Percentiles rank a stretch among this genome's conserved stretches.
These are phyloP conservation scores for Enteromius anoplus DNA, from an alignment of 2,797 vertebrate species.

Conservation along the genomic window DNA sequence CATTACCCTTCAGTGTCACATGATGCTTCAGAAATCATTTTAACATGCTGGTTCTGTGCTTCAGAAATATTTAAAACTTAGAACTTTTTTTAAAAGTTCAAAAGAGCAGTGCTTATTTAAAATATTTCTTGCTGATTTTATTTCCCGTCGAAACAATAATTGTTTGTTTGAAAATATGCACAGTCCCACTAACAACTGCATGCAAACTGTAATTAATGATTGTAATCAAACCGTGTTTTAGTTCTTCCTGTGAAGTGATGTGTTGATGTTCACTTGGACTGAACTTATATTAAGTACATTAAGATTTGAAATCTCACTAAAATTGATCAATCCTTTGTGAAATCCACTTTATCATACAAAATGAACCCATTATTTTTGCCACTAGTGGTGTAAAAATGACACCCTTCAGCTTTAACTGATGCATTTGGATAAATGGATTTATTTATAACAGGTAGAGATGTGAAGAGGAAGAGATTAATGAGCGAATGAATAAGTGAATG, in stretches of 20 bases:
- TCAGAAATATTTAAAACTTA: neutral
- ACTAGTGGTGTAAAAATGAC: neutral
- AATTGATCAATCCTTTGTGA: neutral
- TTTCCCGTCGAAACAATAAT: neutral
- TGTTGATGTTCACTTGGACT: neutral
- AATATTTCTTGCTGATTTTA: neutral
- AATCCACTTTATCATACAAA: neutral
- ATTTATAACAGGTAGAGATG: conserved; percentile 28
- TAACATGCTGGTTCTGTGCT: neutral
- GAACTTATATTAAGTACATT: neutral
- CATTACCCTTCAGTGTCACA: neutral
- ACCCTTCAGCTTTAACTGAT: conserved; percentile 8
- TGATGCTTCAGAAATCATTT: neutral
- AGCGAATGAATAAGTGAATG: conserved; percentile 45
- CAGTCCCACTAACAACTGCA: neutral
- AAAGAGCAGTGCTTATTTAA: neutral
- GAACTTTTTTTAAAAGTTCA: neutral
- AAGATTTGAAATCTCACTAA: neutral
- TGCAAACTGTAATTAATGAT: neutral
- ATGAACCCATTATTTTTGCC: neutral
- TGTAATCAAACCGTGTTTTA: neutral
- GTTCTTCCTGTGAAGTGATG: neutral
- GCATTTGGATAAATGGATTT: conserved; percentile 37
- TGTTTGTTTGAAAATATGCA: neutral
- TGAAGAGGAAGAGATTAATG: conserved; percentile 42